Conservation (phyloP, 2,113 vertebrate species). For the Mugil cephalus region DNA sequence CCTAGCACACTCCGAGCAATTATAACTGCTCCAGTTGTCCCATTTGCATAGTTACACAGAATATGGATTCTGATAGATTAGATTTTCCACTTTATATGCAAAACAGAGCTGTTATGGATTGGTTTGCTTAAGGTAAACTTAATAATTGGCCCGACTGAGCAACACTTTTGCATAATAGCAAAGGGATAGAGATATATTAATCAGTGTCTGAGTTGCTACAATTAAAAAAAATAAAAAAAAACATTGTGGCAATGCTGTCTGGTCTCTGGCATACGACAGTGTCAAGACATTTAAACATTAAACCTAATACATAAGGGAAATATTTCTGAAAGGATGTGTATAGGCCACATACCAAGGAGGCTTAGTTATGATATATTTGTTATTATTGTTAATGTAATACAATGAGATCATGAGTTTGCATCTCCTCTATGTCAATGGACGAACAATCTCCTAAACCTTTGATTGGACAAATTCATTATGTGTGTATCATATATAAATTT, state of each 20-base stretch:
- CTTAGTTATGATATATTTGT: too few species aligned
- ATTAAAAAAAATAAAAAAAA: too few species aligned
- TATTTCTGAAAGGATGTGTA: too few species aligned
- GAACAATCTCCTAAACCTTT: too few species aligned
- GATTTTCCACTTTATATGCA: slow-evolving; percentile 66
- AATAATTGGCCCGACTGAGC: slow-evolving; percentile 39
- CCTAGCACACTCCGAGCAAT: slow-evolving; percentile 62
- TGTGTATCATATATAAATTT: too few species aligned
- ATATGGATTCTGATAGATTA: slow-evolving; percentile 55
- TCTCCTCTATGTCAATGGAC: too few species aligned
- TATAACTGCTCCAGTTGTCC: slow-evolving; percentile 57
- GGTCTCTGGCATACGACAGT: neutral
- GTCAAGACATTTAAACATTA: neutral
- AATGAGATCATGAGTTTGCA: too few species aligned
- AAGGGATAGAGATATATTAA: slow-evolving; percentile 10
- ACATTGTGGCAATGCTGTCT: neutral
- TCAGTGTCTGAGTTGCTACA: slow-evolving; percentile 25
- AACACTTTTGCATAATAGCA: slow-evolving; percentile 22
- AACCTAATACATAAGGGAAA: too few species aligned
- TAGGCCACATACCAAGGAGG: too few species aligned
- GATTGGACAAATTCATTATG: too few species aligned
- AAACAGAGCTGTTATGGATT: slow-evolving; percentile 39
- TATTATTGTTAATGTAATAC: too few species aligned
- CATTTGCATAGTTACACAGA: slow-evolving; percentile 64
- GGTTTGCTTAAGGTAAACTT: slow-evolving; percentile 43